Evolutionary conservation across 2,888 invertebrate species (phyloP).

Genomic region (Carpatolechia fugitivella): DNA sequence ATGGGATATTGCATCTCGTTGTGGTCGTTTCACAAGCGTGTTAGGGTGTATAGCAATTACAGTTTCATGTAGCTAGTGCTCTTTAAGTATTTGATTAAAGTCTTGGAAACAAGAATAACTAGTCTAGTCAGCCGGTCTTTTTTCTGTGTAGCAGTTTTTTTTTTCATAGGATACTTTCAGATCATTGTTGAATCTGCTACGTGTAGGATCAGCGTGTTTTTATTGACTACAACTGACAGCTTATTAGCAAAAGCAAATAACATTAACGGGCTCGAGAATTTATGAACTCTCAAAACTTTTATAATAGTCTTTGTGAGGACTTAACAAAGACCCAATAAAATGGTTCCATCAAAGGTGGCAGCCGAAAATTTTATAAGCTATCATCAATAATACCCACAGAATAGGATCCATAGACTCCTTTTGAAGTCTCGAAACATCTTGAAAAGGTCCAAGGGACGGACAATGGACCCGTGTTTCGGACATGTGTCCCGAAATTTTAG

Average conservation of each 20-base stretch:
- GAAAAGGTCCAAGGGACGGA: constrained; percentile 49
- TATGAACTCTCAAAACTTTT: constrained; percentile 35
- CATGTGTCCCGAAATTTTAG: constrained; percentile 59
- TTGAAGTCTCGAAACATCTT: constrained; percentile 46
- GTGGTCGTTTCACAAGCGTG: constrained; percentile 33
- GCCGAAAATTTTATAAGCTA: constrained; percentile 56
- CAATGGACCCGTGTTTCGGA: constrained; percentile 55
- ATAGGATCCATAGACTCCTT: constrained; percentile 47
- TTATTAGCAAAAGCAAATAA: constrained; percentile 32
- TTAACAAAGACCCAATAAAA: constrained; percentile 57
- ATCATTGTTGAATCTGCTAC: too few relatives aligned
- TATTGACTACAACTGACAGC: constrained; percentile 22
- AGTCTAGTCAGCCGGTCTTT: not conserved
- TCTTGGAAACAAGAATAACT: not conserved
- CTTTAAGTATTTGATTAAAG: constrained; percentile 9
- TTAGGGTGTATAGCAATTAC: constrained; percentile 32
- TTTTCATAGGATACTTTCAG: not conserved
- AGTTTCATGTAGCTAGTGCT: constrained; percentile 17
- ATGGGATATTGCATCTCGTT: constrained; percentile 24
- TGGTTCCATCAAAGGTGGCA: constrained; percentile 44
- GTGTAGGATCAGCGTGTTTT: not conserved
- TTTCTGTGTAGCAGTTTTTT: not conserved
- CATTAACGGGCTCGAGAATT: constrained; percentile 32
- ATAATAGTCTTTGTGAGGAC: constrained; percentile 43
- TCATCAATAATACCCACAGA: constrained; percentile 58